A percentile compares a stretch with the other conserved stretches of the same genome.
phyloP scores from a whole-genome alignment of 2,113 vertebrate genomes.

The Stegastes partitus region DNA sequence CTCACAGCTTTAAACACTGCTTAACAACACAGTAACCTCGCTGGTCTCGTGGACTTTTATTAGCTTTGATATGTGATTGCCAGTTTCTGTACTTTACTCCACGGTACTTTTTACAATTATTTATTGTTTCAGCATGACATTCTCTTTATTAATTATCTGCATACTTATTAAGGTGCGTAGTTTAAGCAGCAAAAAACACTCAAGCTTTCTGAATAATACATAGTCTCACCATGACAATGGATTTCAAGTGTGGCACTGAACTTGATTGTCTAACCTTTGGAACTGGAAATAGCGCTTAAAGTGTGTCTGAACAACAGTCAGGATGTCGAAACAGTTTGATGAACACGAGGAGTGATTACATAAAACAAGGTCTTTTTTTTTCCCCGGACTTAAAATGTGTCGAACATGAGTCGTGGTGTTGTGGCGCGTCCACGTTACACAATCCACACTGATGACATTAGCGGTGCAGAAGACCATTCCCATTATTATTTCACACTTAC shows the following conservation, averaged over 20 bases:
- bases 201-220: slow-evolving; percentile 34
- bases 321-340: neutral
- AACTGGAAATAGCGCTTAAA: slow-evolving; percentile 4
- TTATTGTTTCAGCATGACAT: slow-evolving; percentile 12
- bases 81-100: slow-evolving; percentile 2
- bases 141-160: slow-evolving; percentile 36
- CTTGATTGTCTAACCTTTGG: slow-evolving; percentile 16
- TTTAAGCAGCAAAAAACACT: slow-evolving; percentile 19
- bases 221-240: slow-evolving; percentile 6
- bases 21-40: slow-evolving; percentile 33
- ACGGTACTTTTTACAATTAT: neutral
- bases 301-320: neutral
- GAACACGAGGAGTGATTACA: too few relatives aligned
- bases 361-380: too few relatives aligned
- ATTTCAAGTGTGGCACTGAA: slow-evolving; percentile 25
- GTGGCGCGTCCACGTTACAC: neutral
- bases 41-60: slow-evolving; percentile 12
- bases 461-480: neutral
- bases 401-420: neutral
- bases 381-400: neutral
- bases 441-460: neutral
- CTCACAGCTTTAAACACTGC: slow-evolving; percentile 28
- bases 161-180: neutral
- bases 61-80: neutral
- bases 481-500: too few relatives aligned